Percentiles rank a stretch among this genome's conserved stretches.
Evolutionary conservation across 2,888 invertebrate species (phyloP).

Genomic region (Glyphotaelius pellucidus): DNA sequence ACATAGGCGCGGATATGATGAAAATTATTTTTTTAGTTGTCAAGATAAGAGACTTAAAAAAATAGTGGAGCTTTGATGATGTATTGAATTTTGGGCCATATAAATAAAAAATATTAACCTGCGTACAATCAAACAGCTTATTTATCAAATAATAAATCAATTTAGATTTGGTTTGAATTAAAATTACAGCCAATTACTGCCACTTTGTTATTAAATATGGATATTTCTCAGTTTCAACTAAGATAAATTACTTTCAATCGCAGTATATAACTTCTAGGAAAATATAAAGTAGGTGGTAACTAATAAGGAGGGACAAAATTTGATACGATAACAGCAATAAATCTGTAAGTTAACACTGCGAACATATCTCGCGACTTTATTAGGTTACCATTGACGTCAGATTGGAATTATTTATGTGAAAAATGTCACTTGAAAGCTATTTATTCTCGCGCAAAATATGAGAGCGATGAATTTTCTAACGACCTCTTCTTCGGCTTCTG

Average conservation of each 20-base stretch:
- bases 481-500: conserved; percentile 28
- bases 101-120: neutral
- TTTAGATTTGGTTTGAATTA: neutral
- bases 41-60: too few species aligned
- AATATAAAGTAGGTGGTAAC: neutral
- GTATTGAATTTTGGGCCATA: too few species aligned
- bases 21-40: too few species aligned
- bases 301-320: conserved; percentile 4
- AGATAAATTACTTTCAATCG: neutral
- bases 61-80: too few species aligned
- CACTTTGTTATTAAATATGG: neutral
- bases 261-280: neutral
- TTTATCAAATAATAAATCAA: neutral
- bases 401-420: conserved; percentile 56
- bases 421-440: conserved; percentile 50
- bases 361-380: conserved; percentile 53
- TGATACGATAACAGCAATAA: conserved; percentile 13
- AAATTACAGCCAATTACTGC: neutral
- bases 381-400: conserved; percentile 57
- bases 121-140: too few species aligned
- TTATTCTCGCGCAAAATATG: conserved; percentile 42
- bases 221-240: neutral
- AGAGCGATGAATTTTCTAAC: conserved; percentile 42
- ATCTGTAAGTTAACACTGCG: conserved; percentile 30
- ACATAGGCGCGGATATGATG: too few species aligned